Base-by-base conservation (phyloP, 2,888 invertebrate species). In the Platerodrilus igneus region DNA sequence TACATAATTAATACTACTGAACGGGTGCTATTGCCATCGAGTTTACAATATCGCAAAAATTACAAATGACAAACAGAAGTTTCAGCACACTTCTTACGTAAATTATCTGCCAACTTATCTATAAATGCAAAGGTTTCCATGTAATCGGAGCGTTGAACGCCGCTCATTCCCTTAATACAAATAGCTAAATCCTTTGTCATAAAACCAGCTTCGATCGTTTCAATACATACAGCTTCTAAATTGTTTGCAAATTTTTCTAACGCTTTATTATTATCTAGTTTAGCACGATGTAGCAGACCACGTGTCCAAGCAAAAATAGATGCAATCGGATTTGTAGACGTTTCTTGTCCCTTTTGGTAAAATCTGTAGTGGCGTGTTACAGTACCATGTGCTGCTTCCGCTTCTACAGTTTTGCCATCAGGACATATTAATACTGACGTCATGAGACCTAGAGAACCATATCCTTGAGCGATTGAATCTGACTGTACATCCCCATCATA, bases 101-200 rank as follows among this genome's bases (percentile, higher is more conserved):
- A 72, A 67, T 95, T 95, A 51, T 90, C 90, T 18, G 92, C 93
- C 48, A 99, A 68, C 62, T 95, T 96, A 64, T 95, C 81, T 74
- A 99, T 81, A 67, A 99, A 99, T 60, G 91, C 94, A 65, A 97
- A 96, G 0, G 97, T 99, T 73, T 94, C 94, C 67, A 90, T 74
- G 66, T 97, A 99, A 70, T 97, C 97, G 11, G 75, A 68, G 48
- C 90, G 57, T 56, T 76, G 69, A 1, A 83, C 83, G 54, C 79
- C 83, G 68, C 75, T 81, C 80, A 90, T 86, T 48, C 95, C 95
- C 72, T 96, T 96, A 59, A 97, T 85, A 66, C 97, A 97, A 65
- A 96, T 92, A 26, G 97, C 97, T 63, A 99, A 78, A 76, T 99
- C 99, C 69, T 99, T 99, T 36, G 99, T 99, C 94, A 99, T 95